Conservation (phyloP, 2,113 vertebrate species). For the Sinocyclocheilus rhinocerous region DNA sequence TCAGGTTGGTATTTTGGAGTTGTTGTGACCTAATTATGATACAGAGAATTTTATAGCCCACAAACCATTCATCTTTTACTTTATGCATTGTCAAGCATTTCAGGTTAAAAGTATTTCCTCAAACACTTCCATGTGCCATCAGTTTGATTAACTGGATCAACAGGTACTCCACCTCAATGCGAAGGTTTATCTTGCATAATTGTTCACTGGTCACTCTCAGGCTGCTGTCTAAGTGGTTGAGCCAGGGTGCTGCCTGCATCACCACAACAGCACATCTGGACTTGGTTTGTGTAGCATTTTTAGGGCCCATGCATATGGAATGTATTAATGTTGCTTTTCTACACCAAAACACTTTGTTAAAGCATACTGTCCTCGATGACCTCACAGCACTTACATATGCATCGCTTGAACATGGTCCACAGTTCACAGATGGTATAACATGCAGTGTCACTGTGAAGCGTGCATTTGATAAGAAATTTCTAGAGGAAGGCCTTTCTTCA, state of each 20-base stretch:
- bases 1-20: neutral
- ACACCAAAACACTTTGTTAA: neutral
- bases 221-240: conserved; percentile 54
- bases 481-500: neutral
- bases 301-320: conserved; percentile 51
- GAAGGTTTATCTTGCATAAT: neutral
- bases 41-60: neutral
- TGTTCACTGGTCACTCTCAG: neutral
- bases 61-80: neutral
- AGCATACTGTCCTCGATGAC: conserved; percentile 20
- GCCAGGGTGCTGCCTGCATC: conserved; percentile 59
- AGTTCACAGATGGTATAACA: conserved; percentile 1
- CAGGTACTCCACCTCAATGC: neutral
- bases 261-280: conserved; percentile 73
- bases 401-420: neutral
- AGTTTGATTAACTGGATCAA: neutral
- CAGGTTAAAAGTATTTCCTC: neutral
- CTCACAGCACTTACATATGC: neutral
- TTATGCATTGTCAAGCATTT: neutral
- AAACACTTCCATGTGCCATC: neutral
- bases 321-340: conserved; percentile 33
- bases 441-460: conserved; percentile 19
- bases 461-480: neutral
- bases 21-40: neutral
- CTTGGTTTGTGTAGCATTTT: conserved; percentile 58